Evolutionary conservation across 2,888 invertebrate species (phyloP).

Genomic region (Dermolepida albohirtum): DNA sequence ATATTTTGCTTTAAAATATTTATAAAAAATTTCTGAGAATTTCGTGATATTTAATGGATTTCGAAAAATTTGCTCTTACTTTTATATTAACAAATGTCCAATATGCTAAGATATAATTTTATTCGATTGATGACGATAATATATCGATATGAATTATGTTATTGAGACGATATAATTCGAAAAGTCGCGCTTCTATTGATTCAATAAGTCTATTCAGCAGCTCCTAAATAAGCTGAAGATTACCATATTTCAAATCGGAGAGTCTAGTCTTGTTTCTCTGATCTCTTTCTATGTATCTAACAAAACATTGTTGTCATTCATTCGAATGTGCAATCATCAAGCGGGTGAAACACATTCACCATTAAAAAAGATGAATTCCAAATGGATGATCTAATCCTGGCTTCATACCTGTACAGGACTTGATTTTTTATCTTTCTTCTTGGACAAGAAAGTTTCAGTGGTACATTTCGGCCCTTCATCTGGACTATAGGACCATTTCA

Average conservation of each 20-base stretch:
- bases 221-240: slow-evolving; percentile 39
- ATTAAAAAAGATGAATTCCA: slow-evolving; percentile 27
- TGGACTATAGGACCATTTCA: slow-evolving; percentile 65
- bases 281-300: slow-evolving; percentile 33
- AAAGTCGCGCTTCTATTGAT: slow-evolving; percentile 38
- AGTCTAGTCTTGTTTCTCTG: slow-evolving; percentile 6
- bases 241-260: slow-evolving; percentile 19
- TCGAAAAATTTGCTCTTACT: background rate
- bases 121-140: slow-evolving; percentile 7
- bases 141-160: slow-evolving; percentile 33
- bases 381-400: slow-evolving; percentile 29
- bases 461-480: slow-evolving; percentile 65
- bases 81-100: slow-evolving; percentile 33
- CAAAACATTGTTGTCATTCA: slow-evolving; percentile 27
- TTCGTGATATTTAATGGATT: background rate
- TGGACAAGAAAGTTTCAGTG: slow-evolving; percentile 60
- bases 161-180: slow-evolving; percentile 34
- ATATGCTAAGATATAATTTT: slow-evolving; percentile 6
- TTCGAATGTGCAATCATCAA: slow-evolving; percentile 17
- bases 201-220: slow-evolving; percentile 40
- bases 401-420: slow-evolving; percentile 64
- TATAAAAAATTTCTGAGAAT: background rate
- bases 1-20: background rate
- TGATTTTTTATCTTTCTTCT: slow-evolving; percentile 61
- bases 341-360: slow-evolving; percentile 16